Evolutionary conservation across 2,113 vertebrate species (phyloP).

Genomic region (Excalfactoria chinensis): DNA sequence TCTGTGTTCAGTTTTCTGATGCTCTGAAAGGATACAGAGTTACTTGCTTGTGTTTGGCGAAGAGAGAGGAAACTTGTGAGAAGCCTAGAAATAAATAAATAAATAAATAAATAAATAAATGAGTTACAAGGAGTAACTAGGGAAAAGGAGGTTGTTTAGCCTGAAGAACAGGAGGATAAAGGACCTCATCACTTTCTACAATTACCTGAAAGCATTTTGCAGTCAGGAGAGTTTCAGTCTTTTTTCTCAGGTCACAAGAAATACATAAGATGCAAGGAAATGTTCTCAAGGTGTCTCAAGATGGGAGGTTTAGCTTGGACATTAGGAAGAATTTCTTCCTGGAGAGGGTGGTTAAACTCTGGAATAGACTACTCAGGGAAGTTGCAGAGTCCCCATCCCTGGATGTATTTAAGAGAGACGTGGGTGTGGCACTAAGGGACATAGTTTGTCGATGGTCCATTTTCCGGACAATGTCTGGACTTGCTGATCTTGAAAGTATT

Average conservation of each 20-base stretch:
- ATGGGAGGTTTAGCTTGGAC: not conserved
- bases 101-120: too few relatives aligned
- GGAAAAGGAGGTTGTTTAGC: not conserved
- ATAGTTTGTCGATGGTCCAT: not conserved
- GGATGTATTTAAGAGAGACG: not conserved
- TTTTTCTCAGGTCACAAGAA: not conserved
- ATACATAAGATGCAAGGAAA: not conserved
- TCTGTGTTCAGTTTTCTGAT: not conserved
- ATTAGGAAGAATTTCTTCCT: not conserved
- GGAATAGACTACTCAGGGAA: not conserved
- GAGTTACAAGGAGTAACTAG: not conserved
- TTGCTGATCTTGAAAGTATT: not conserved
- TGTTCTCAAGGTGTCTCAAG: not conserved
- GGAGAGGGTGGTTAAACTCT: not conserved
- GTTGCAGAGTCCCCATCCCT: not conserved
- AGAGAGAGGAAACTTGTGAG: not conserved
- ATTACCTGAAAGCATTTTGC: not conserved
- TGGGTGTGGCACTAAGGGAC: not conserved
- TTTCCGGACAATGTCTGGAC: not conserved
- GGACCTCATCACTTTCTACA: not conserved
- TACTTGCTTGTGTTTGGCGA: not conserved
- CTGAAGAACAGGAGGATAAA: not conserved
- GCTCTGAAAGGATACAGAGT: not conserved
- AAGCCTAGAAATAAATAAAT: not conserved
- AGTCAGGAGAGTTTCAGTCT: not conserved